These are phyloP conservation scores for Oeneis ivallda DNA, from an alignment of 2,888 invertebrate species.

Conservation along the genomic window DNA sequence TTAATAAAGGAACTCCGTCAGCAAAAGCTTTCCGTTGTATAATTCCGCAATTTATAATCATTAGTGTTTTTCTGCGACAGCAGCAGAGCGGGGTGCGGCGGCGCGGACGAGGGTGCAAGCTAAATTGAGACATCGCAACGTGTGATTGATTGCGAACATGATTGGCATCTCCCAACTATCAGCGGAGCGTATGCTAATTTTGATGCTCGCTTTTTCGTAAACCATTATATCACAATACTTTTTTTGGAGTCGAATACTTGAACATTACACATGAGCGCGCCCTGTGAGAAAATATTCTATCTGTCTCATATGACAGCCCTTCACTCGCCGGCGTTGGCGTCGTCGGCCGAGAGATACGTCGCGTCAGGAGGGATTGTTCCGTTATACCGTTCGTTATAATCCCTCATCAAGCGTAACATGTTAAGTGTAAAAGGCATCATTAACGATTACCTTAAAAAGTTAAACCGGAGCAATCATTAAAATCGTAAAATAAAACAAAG, in stretches of 20 bases:
- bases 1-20: conserved; percentile 59
- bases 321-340: conserved; percentile 57
- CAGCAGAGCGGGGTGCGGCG: conserved; percentile 50
- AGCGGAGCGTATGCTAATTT: conserved; percentile 65
- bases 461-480: conserved; percentile 78
- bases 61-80: conserved; percentile 62
- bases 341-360: conserved; percentile 53
- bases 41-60: conserved; percentile 76
- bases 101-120: conserved; percentile 60
- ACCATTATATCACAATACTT: conserved; percentile 47
- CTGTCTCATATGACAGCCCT: conserved; percentile 74
- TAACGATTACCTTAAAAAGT: conserved; percentile 79
- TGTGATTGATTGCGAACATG: conserved; percentile 73
- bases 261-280: conserved; percentile 65
- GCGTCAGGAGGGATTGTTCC: conserved; percentile 52
- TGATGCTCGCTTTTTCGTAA: conserved; percentile 51
- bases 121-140: conserved; percentile 75
- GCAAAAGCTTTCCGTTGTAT: conserved; percentile 59
- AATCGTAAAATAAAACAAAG: conserved; percentile 74
- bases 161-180: conserved; percentile 68
- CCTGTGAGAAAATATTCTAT: conserved; percentile 68
- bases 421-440: conserved; percentile 78
- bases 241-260: conserved; percentile 55
- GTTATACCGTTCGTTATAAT: conserved; percentile 71
- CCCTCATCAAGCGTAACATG: conserved; percentile 73